These are phyloP conservation scores for Malurus alboscapulatus DNA, from an alignment of 2,113 vertebrate species.

Conservation along the genomic window DNA sequence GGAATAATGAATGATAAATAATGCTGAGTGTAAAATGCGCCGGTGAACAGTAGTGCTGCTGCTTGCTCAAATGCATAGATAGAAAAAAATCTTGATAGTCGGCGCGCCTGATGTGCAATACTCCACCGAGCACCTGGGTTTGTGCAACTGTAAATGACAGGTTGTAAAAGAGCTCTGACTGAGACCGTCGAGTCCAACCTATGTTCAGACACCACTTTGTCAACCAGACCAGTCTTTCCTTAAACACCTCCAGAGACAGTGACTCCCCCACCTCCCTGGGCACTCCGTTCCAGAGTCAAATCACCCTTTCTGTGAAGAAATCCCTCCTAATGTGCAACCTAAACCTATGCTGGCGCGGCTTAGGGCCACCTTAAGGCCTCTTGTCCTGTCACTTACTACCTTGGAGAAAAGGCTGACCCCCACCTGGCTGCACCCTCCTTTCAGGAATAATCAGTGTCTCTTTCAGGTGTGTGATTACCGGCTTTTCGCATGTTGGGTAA, in stretches of 20 bases:
- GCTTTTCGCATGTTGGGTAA: background rate
- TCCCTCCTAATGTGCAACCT: background rate
- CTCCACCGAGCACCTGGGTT: background rate
- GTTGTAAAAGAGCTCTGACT: background rate
- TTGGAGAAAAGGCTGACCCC: background rate
- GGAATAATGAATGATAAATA: fast-evolving
- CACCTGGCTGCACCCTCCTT: background rate
- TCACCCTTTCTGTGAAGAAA: background rate
- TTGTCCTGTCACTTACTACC: background rate
- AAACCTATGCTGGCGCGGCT: fast-evolving
- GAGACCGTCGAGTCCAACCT: background rate
- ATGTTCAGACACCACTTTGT: fast-evolving
- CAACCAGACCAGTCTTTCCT: background rate
- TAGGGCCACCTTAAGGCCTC: background rate
- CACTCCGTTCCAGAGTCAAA: background rate
- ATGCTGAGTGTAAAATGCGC: fast-evolving
- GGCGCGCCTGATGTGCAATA: background rate
- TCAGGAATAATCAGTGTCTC: background rate
- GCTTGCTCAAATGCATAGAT: fast-evolving
- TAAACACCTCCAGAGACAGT: too few species aligned
- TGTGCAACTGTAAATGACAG: background rate
- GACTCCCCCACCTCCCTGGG: background rate
- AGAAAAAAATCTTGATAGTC: fast-evolving
- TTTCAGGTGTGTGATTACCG: background rate
- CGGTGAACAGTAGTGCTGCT: fast-evolving